Evolutionary conservation across 2,888 invertebrate species (phyloP), one percentile per base, ranked within the genome.

Genomic region (Andrena hattorfiana): DNA sequence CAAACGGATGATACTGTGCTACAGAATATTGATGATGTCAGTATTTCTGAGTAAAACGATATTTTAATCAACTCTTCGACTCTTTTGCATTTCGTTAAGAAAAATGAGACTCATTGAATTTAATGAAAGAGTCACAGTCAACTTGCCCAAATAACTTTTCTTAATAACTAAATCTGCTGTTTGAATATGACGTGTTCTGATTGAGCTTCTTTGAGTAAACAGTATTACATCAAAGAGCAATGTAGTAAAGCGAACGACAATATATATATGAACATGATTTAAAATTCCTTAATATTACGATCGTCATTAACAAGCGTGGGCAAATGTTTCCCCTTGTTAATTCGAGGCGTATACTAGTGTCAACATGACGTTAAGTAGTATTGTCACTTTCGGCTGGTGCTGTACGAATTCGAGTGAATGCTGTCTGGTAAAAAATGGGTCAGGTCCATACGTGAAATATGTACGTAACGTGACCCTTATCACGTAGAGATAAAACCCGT

Each of bases 401-500:
- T 42, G 30, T 42, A 20, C 35, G 26, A 75, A 67, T 68, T 64
- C 10, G 10, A 56, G 48, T 42, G 30, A 7, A 30, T 49, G 30
- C 16, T 54, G 49, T 51, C 13, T n/a, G 30, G 72, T 59, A 10
- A 32, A 51, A 80, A 83, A 80, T 77, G 51, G 83, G 77, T 77
- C 80, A 74, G 66, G 49, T 62, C 49, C 54, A 49, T 70, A 51
- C 32, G 26, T 49, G 62, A 60, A 72, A 35, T 56, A 60, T 6
- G n/a, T 28, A 48, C 35, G 49, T 76, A 69, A 72, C 70, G 69
- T 60, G 71, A 78, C 71, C 49, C 60, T 83, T 84, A 83, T 84
- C 84, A 56, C 72, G 63, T 68, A 48, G 8, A 67, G 77, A 83
- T 84, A 83, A 83, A 83, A 51, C 54, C 56, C 23, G n/a, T 42